phyloP scores from a whole-genome alignment of 2,113 vertebrate species.

The Lanius ludovicianus region DNA sequence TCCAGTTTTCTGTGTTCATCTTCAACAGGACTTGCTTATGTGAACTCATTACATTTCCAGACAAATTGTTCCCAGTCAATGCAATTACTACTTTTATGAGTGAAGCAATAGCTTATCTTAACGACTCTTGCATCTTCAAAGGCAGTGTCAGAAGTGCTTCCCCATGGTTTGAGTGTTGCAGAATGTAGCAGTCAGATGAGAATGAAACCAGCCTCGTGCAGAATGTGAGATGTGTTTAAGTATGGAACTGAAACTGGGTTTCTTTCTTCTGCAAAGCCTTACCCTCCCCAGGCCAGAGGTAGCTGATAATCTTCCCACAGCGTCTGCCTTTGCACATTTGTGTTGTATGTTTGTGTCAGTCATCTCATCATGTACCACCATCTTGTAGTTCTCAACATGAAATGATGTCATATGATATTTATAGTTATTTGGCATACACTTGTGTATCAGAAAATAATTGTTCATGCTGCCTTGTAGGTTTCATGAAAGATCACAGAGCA shows the following conservation, averaged over 20 bases:
- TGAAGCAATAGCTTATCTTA: background rate
- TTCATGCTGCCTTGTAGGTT: background rate
- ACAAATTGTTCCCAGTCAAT: background rate
- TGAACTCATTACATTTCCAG: background rate
- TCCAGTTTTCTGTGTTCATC: background rate
- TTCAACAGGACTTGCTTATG: background rate
- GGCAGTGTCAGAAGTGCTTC: background rate
- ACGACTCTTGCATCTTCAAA: background rate
- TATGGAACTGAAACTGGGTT: background rate
- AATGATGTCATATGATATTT: background rate
- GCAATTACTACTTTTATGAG: background rate
- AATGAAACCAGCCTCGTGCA: background rate
- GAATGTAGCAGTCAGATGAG: background rate
- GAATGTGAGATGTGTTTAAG: background rate
- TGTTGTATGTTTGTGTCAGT: background rate
- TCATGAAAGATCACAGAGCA: background rate
- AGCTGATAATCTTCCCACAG: accelerated
- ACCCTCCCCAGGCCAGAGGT: background rate
- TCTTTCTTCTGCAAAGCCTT: background rate
- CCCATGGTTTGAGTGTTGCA: background rate
- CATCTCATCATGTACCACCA: background rate
- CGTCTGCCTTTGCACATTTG: background rate
- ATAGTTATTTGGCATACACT: background rate
- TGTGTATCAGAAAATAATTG: background rate
- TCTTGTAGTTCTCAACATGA: background rate